These are phyloP conservation scores for Formica selysi DNA, from an alignment of 1,140 invertebrate species.

Conservation along the genomic window DNA sequence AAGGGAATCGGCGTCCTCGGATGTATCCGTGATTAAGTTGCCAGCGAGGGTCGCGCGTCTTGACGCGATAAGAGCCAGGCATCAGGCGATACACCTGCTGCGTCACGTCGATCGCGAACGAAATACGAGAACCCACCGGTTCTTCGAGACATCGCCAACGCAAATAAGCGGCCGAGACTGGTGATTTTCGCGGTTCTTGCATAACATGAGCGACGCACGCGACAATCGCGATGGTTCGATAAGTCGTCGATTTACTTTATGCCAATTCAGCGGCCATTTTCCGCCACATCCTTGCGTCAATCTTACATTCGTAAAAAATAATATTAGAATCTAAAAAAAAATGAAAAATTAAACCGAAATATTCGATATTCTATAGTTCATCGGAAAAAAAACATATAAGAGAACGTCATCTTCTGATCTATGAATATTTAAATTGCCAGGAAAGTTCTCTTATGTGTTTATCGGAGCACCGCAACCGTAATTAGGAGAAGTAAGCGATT, in stretches of 20 bases:
- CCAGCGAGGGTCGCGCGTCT: constrained; percentile 57
- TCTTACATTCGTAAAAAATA: neutral
- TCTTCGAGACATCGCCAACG: constrained; percentile 45
- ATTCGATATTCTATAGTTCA: neutral
- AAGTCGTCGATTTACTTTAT: neutral
- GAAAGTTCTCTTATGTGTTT: neutral
- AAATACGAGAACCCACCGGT: constrained; percentile 16
- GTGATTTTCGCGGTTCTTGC: constrained; percentile 36
- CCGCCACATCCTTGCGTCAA: neutral
- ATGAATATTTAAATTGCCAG: neutral
- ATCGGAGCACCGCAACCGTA: neutral
- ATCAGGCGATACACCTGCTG: constrained; percentile 51
- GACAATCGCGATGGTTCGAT: constrained; percentile 23
- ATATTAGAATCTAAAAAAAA: neutral
- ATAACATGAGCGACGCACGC: neutral
- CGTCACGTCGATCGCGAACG: constrained; percentile 49
- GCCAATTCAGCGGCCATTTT: neutral
- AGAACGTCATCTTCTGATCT: neutral
- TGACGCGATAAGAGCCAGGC: constrained; percentile 53
- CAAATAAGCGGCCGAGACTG: constrained; percentile 20
- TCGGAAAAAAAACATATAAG: too few relatives aligned
- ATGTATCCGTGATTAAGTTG: constrained; percentile 67
- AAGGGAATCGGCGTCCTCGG: constrained; percentile 60
- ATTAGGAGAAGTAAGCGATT: constrained; percentile 16
- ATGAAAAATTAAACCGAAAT: neutral